phyloP scores from a whole-genome alignment of 2,888 invertebrate genomes.

The Mechanitis messenoides region DNA sequence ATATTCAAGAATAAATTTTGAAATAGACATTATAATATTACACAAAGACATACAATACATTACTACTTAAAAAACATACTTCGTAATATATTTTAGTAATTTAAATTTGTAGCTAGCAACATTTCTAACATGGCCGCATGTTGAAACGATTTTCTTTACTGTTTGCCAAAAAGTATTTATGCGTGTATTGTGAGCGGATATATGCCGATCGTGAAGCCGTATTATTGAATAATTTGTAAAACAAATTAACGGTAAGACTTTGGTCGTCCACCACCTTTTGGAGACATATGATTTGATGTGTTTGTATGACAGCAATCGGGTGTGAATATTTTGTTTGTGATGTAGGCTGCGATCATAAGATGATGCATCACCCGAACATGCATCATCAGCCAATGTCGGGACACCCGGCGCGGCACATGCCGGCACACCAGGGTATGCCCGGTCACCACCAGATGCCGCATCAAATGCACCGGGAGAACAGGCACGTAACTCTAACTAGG shows the following conservation, averaged over 20 bases:
- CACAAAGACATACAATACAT: too few relatives aligned
- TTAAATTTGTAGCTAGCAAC: constrained; percentile 11
- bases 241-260: constrained; percentile 54
- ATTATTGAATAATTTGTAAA: constrained; percentile 42
- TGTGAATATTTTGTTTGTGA: constrained; percentile 60
- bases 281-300: constrained; percentile 46
- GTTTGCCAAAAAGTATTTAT: constrained; percentile 80
- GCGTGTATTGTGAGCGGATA: constrained; percentile 61
- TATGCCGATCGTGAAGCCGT: constrained; percentile 56
- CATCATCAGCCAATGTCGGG: constrained; percentile 75
- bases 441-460: constrained; percentile 78
- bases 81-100: too few relatives aligned
- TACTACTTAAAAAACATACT: too few relatives aligned
- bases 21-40: too few relatives aligned
- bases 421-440: constrained; percentile 65
- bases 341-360: constrained; percentile 57
- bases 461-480: constrained; percentile 80
- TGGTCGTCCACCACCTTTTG: constrained; percentile 41
- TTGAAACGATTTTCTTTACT: constrained; percentile 88
- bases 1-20: too few relatives aligned
- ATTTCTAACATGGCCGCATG: constrained; percentile 88
- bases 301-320: constrained; percentile 53
- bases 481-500: constrained; percentile 74
- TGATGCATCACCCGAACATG: constrained; percentile 78
- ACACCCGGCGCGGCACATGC: constrained; percentile 71